Evolutionary conservation across 2,113 vertebrate genomes (phyloP), one percentile per base, ranked within the genome.

Genomic region (Phalacrocorax carbo): DNA sequence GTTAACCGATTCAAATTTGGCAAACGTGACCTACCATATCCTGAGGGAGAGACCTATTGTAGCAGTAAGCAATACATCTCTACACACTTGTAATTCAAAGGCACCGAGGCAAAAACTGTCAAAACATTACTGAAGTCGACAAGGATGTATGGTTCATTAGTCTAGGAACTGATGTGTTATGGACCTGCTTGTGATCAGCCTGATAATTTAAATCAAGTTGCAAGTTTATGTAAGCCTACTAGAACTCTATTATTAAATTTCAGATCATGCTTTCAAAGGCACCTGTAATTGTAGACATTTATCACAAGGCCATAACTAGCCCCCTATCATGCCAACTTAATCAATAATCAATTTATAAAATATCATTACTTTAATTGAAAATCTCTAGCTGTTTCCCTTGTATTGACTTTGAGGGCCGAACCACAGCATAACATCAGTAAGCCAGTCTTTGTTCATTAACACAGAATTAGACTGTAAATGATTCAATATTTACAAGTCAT

Each of bases 111-210:
- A 98, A 97, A 97, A 98, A 95, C 93, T 97, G 97, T 98, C 98
- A 98, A 97, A 98, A 98, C 93, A 93, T 95, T 97, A 87, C 96
- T 64, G 54, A 96, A 97, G 95, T 86, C 71, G 88, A 97, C 97
- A 98, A 96, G 84, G 85, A 97, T 94, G 64, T 84, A 96, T 96
- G 94, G 91, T 97, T 98, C 97, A 98, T 98, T 98, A 98, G 94
- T 91, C 94, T 94, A 90, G 79, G 93, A 98, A 97, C 69, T 83
- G 97, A 97, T 97, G 96, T 87, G n/a, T 91, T 97, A 93, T 96
- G 93, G 96, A 95, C 91, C 82, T 95, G 84, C 94, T 86, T 96
- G 95, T 94, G 95, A 98, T 97, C 97, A 97, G 96, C 92, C 96
- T 97, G 93, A 94, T 97, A 97, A 97, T 97, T 97, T 97, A 96